Percentiles rank a stretch among this genome's conserved stretches.
phyloP scores from a whole-genome alignment of 2,888 invertebrate species.

The Chirona hameri region DNA sequence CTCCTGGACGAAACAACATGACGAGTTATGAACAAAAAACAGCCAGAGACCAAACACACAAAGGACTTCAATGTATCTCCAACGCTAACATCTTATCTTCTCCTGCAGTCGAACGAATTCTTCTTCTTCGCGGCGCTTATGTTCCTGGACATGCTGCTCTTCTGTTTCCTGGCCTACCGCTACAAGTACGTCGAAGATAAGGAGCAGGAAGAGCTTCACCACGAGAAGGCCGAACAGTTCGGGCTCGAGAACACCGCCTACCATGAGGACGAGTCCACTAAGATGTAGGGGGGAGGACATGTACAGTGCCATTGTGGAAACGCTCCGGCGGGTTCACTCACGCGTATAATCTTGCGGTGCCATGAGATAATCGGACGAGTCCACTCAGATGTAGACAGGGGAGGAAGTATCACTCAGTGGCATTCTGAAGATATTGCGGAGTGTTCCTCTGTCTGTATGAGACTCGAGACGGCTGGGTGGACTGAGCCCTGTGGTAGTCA shows the following conservation, averaged over 20 bases:
- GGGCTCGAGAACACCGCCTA: neutral
- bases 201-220: neutral
- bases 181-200: neutral
- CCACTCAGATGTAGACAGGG: no score
- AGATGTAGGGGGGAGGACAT: neutral
- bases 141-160: slow-evolving; percentile 75
- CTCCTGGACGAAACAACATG: no score
- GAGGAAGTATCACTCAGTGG: no score
- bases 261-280: neutral
- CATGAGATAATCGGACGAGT: neutral
- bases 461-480: no score
- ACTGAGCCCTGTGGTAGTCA: no score
- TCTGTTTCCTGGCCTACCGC: slow-evolving; percentile 65
- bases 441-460: no score
- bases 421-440: no score
- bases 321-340: neutral
- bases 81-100: slow-evolving; percentile 27
- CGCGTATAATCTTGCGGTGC: neutral
- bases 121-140: slow-evolving; percentile 82
- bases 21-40: no score
- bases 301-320: neutral
- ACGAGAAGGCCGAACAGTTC: neutral
- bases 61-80: no score
- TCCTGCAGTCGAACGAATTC: slow-evolving; percentile 75
- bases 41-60: no score